Percentiles rank a stretch among this genome's conserved stretches.
phyloP scores from a whole-genome alignment of 2,797 vertebrate species.

The Fundulus diaphanus region DNA sequence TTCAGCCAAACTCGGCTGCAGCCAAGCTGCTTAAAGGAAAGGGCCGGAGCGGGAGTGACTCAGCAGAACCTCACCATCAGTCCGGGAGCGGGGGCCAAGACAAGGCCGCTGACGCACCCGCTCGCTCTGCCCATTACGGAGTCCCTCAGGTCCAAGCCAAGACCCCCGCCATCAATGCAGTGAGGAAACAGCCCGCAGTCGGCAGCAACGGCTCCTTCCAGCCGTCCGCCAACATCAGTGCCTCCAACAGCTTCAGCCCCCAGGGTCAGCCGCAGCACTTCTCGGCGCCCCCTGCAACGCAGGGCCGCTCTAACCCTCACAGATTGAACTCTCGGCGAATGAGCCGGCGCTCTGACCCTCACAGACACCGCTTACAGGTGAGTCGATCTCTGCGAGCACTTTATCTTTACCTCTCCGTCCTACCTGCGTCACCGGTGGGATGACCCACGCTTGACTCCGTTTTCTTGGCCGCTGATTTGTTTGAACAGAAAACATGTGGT shows the following conservation, averaged over 20 bases:
- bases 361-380: conserved; percentile 69
- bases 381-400: conserved; percentile 39
- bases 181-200: conserved; percentile 59
- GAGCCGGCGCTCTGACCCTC: conserved; percentile 58
- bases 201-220: conserved; percentile 46
- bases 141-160: conserved; percentile 78
- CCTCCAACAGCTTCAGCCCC: conserved; percentile 79
- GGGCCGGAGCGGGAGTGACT: conserved; percentile 68
- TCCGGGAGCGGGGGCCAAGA: conserved; percentile 56
- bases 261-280: conserved; percentile 62
- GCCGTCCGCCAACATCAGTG: conserved; percentile 39
- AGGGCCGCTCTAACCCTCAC: conserved; percentile 70
- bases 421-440: not conserved
- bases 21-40: conserved; percentile 76
- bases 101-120: conserved; percentile 62
- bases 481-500: conserved; percentile 48
- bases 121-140: conserved; percentile 74
- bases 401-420: not conserved
- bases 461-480: conserved; percentile 32
- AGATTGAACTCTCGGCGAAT: conserved; percentile 64
- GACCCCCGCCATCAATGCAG: conserved; percentile 73
- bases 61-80: conserved; percentile 65
- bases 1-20: conserved; percentile 77
- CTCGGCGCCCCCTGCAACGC: conserved; percentile 60
- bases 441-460: conserved; percentile 14